Evolutionary conservation across 1,140 invertebrate genomes (phyloP).

Genomic region (Lepeophtheirus salmonis): DNA sequence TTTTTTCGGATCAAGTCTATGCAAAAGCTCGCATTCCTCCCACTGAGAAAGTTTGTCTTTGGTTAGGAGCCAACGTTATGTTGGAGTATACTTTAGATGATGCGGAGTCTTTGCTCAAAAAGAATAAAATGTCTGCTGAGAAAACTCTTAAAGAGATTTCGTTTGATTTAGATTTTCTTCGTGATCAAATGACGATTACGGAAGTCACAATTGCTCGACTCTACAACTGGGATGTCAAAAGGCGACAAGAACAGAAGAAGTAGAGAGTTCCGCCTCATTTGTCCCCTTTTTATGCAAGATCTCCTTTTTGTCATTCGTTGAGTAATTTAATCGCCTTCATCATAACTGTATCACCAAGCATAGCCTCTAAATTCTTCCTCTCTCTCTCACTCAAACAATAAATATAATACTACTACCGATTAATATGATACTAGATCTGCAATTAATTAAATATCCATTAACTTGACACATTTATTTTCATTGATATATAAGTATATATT

Average conservation of each 20-base stretch:
- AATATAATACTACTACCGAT: too few relatives aligned
- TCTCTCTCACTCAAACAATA: too few relatives aligned
- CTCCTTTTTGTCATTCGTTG: too few relatives aligned
- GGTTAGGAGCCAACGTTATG: slow-evolving; percentile 98
- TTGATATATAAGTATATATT: too few relatives aligned
- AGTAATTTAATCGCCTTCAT: too few relatives aligned
- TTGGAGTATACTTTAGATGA: slow-evolving; percentile 85
- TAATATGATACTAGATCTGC: too few relatives aligned
- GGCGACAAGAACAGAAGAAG: slow-evolving; percentile 37
- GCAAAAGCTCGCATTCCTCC: slow-evolving; percentile 67
- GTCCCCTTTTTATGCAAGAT: too few relatives aligned
- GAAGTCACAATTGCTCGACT: slow-evolving; percentile 96
- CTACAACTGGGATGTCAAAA: slow-evolving; percentile 88
- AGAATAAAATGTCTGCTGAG: slow-evolving; percentile 63
- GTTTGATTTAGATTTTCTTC: slow-evolving; percentile 73
- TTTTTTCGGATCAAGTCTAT: slow-evolving; percentile 87
- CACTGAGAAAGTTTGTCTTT: slow-evolving; percentile 78
- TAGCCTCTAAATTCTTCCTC: too few relatives aligned
- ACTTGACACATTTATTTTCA: too few relatives aligned
- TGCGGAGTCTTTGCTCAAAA: slow-evolving; percentile 61
- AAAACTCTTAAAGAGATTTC: slow-evolving; percentile 64
- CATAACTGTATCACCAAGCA: too few relatives aligned
- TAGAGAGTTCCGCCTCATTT: too few relatives aligned
- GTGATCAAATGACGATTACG: slow-evolving; percentile 89
- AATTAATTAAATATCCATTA: too few relatives aligned